A percentile compares a stretch with the other conserved stretches of the same genome.
Conservation (phyloP, 2,113 vertebrate species). For the Podarcis cretensis region DNA sequence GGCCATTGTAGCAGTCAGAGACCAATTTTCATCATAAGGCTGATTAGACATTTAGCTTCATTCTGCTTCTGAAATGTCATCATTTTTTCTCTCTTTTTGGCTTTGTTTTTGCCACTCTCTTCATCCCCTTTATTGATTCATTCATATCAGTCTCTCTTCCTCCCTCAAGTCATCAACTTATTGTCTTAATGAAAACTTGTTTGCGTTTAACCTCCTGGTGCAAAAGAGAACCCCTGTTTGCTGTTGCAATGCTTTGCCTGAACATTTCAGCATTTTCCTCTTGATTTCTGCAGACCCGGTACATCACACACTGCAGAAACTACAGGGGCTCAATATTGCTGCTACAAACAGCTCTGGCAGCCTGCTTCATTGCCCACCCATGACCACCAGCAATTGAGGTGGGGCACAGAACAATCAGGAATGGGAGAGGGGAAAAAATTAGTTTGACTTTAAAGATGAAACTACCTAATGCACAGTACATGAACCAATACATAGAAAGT, state of each 20-base stretch:
- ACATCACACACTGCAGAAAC: neutral
- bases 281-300: neutral
- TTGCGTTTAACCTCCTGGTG: constrained; percentile 55
- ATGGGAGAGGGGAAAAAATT: too few relatives aligned
- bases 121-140: constrained; percentile 31
- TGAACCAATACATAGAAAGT: too few relatives aligned
- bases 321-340: neutral
- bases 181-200: constrained; percentile 32
- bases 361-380: neutral
- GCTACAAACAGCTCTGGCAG: neutral
- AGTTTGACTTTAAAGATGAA: too few relatives aligned
- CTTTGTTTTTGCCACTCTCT: neutral
- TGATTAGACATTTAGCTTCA: constrained; percentile 50
- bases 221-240: constrained; percentile 27
- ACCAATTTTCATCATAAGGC: constrained; percentile 47
- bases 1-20: constrained; percentile 32
- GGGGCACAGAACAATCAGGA: neutral
- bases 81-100: neutral
- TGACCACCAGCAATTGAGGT: too few relatives aligned
- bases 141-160: neutral
- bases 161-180: constrained; percentile 45
- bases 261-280: neutral
- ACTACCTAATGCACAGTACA: too few relatives aligned
- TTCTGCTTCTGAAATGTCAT: neutral
- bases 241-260: constrained; percentile 19